A percentile compares a stretch with the other conserved stretches of the same genome.
Evolutionary conservation across 2,113 vertebrate genomes (phyloP).

Genomic region (Tetrao urogallus): DNA sequence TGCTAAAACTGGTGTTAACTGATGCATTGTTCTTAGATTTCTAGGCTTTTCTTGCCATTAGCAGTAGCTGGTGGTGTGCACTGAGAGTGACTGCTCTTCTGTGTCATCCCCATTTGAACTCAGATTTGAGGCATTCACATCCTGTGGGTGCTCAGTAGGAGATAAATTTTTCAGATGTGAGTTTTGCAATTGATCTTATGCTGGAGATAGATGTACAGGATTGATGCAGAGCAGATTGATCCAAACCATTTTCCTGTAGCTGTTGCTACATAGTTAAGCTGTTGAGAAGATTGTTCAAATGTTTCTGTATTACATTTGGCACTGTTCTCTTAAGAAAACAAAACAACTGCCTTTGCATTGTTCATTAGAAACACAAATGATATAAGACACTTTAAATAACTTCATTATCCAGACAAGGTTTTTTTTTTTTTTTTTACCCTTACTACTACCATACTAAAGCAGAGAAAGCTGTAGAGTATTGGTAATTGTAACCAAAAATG

Average conservation of each 20-base stretch:
- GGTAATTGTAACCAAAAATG: background rate
- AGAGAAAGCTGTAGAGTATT: background rate
- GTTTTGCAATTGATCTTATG: background rate
- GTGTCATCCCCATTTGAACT: background rate
- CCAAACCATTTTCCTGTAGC: background rate
- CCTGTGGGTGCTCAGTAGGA: background rate
- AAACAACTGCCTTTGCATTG: fast-evolving
- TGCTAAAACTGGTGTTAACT: background rate
- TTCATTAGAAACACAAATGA: background rate
- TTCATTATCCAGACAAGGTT: background rate
- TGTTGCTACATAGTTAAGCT: background rate
- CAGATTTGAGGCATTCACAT: background rate
- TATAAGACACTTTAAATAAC: background rate
- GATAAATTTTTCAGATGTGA: background rate
- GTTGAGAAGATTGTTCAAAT: background rate
- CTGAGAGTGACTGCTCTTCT: background rate
- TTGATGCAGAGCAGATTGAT: background rate
- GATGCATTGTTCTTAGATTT: fast-evolving
- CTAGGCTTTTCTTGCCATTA: background rate
- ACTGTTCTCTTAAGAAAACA: background rate
- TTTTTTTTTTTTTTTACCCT: background rate
- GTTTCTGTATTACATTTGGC: background rate
- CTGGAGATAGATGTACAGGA: background rate
- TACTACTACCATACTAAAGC: background rate
- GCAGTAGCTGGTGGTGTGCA: background rate